Percentiles rank a stretch among this genome's conserved stretches.
Evolutionary conservation across 2,797 vertebrate species (phyloP).

Genomic region (Paguma larvata): DNA sequence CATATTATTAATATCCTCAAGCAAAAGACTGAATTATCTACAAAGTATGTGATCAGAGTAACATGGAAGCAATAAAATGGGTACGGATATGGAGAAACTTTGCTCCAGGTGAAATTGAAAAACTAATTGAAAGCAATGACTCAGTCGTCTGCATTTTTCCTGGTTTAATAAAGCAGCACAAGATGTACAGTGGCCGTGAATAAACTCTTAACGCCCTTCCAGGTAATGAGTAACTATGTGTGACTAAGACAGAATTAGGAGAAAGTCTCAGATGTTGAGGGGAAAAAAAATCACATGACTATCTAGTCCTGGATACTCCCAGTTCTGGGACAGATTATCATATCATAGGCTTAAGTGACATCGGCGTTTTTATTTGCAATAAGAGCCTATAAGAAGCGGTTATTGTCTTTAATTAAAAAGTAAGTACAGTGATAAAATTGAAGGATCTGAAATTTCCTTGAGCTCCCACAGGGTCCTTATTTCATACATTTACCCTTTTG

Average conservation of each 20-base stretch:
- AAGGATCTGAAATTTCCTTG: constrained; percentile 21
- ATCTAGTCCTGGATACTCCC: constrained; percentile 19
- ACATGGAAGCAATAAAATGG: constrained; percentile 69
- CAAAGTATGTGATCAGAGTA: constrained; percentile 67
- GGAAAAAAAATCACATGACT: neutral
- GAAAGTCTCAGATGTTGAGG: constrained; percentile 66
- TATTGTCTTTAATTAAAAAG: constrained; percentile 41
- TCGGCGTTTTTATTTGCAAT: constrained; percentile 31
- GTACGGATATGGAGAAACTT: constrained; percentile 54
- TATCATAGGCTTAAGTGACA: neutral
- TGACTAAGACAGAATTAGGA: constrained; percentile 84
- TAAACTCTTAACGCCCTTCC: constrained; percentile 72
- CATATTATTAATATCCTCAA: constrained; percentile 56
- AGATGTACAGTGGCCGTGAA: constrained; percentile 57
- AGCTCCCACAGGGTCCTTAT: neutral
- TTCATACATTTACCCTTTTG: neutral
- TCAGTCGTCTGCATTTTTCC: constrained; percentile 85
- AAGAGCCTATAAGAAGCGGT: neutral
- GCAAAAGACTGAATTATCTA: constrained; percentile 61
- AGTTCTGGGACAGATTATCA: constrained; percentile 38
- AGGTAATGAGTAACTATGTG: constrained; percentile 86
- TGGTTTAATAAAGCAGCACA: constrained; percentile 72
- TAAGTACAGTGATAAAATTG: neutral
- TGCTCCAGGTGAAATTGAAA: constrained; percentile 64
- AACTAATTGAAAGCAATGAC: constrained; percentile 84